phyloP scores from a whole-genome alignment of 1,140 invertebrate genomes.

The Dendroctonus valens region DNA sequence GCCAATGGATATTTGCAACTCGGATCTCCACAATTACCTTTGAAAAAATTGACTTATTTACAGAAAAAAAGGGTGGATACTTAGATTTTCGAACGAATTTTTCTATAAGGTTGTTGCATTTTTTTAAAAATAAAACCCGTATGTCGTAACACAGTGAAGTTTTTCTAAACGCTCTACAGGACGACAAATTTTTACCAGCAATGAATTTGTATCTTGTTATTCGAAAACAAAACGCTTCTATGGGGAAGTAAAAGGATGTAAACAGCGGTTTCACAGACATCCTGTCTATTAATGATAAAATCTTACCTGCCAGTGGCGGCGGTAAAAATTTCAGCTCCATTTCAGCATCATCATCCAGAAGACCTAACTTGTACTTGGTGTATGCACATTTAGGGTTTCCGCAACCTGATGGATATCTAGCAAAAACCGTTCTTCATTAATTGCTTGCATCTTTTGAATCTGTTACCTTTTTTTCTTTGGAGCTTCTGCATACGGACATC shows the following conservation, averaged over 20 bases:
- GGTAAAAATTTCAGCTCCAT: conserved; percentile 39
- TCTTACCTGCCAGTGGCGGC: conserved; percentile 23
- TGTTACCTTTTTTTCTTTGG: conserved; percentile 17
- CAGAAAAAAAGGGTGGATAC: not conserved
- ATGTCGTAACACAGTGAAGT: too few relatives aligned
- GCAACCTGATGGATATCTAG: conserved; percentile 38
- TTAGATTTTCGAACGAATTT: not conserved
- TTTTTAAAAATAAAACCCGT: too few relatives aligned
- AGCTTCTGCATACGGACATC: conserved; percentile 22
- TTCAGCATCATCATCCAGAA: conserved; percentile 39
- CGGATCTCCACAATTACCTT: conserved; percentile 37
- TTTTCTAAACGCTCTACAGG: too few relatives aligned
- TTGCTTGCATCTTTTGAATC: conserved; percentile 3
- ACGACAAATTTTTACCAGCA: too few relatives aligned
- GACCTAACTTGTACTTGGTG: conserved; percentile 42
- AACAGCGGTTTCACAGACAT: not conserved
- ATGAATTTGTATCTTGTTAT: too few relatives aligned
- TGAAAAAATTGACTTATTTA: not conserved
- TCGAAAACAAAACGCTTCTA: too few relatives aligned
- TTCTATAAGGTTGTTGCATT: too few relatives aligned
- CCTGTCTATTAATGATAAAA: not conserved
- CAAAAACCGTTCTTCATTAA: conserved; percentile 6
- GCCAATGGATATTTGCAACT: conserved; percentile 35
- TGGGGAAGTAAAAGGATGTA: too few relatives aligned
- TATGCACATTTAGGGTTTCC: conserved; percentile 44